Conservation (phyloP, 2,113 vertebrate genomes). For the Oryzias woworae region DNA sequence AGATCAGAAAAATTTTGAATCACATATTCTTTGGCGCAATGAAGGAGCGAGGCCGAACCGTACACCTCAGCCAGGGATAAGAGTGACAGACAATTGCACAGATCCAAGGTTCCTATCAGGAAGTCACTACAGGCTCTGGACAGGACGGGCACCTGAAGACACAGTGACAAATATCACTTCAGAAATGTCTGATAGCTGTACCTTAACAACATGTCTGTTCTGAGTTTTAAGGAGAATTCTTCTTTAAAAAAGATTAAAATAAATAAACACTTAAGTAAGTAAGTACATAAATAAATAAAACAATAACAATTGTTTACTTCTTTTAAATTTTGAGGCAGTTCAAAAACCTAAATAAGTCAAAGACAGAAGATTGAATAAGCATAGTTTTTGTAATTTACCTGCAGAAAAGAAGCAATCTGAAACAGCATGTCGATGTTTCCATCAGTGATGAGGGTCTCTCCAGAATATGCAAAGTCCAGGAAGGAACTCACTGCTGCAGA, state of each 20-base stretch:
- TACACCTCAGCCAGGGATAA: conserved; percentile 91
- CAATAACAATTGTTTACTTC: too few species aligned
- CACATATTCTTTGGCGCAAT: conserved; percentile 84
- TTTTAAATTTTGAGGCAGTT: too few species aligned
- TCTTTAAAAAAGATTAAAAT: too few species aligned
- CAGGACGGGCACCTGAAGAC: conserved; percentile 80
- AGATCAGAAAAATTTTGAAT: conserved; percentile 85
- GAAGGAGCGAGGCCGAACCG: conserved; percentile 83
- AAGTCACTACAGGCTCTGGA: conserved; percentile 94
- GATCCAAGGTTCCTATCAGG: conserved; percentile 88
- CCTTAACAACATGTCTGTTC: not conserved
- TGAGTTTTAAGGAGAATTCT: too few species aligned
- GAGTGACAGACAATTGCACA: conserved; percentile 89
- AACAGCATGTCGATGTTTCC: conserved; percentile 94
- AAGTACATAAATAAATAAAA: too few species aligned
- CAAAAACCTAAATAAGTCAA: too few species aligned
- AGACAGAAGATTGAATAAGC: not conserved
- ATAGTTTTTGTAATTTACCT: conserved; percentile 62
- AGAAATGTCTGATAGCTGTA: not conserved
- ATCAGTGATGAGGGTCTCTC: conserved; percentile 88
- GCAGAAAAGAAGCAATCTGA: conserved; percentile 94
- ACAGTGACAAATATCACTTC: not conserved
- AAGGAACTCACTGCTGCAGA: conserved; percentile 85
- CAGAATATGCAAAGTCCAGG: conserved; percentile 95
- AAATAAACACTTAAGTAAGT: too few species aligned